Conservation (phyloP, 1,140 invertebrate species). For the Caerostris extrusa region DNA sequence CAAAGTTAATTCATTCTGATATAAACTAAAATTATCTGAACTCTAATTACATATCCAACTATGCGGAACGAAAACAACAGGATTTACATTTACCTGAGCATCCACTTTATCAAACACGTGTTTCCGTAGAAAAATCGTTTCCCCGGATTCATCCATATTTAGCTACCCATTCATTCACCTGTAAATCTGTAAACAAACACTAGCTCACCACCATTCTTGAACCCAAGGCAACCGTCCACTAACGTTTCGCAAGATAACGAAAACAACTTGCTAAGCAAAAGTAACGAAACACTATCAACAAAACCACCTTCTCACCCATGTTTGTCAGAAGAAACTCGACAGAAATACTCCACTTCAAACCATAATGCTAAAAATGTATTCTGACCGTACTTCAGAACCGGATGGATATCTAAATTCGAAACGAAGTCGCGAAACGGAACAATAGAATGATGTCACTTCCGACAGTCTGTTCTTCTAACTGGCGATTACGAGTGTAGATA, state of each 20-base stretch:
- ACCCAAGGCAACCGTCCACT: background rate
- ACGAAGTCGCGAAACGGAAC: conserved; percentile 20
- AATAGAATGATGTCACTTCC: conserved; percentile 52
- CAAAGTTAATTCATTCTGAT: too few species aligned
- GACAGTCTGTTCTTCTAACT: conserved; percentile 6
- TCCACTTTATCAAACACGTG: conserved; percentile 48
- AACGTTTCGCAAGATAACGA: background rate
- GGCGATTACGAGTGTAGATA: conserved; percentile 40
- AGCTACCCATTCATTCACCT: conserved; percentile 21
- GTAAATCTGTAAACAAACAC: background rate
- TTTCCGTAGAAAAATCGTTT: conserved; percentile 50
- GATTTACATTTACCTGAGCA: conserved; percentile 16
- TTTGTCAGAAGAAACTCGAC: background rate
- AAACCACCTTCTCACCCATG: background rate
- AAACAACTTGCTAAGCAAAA: background rate
- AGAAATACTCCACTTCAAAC: background rate
- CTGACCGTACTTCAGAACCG: background rate
- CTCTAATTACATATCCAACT: too few species aligned
- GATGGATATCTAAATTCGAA: conserved; percentile 26
- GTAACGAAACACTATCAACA: background rate
- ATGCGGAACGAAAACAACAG: background rate
- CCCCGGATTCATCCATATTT: conserved; percentile 34
- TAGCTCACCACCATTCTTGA: background rate
- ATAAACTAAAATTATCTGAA: too few species aligned
- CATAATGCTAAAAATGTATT: background rate